Conservation (phyloP, 2,797 vertebrate species). For the Melanitta fusca region DNA sequence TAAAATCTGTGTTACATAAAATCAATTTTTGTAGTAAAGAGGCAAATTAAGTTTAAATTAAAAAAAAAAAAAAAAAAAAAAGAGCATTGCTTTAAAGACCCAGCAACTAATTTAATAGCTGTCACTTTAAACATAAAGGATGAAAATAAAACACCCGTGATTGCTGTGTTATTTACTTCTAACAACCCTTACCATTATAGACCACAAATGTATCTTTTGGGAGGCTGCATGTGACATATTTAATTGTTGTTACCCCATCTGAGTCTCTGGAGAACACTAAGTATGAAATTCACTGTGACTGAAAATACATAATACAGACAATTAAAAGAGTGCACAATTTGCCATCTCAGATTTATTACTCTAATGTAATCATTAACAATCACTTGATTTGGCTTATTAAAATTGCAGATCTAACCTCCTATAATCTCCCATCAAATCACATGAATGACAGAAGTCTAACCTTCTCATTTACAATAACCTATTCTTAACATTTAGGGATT, state of each 20-base stretch:
- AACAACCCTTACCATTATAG: background rate
- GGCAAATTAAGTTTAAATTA: conserved; percentile 35
- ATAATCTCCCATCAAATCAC: background rate
- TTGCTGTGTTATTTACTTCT: background rate
- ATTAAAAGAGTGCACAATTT: background rate
- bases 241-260: background rate
- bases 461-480: background rate
- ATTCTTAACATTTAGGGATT: background rate
- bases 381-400: background rate
- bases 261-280: background rate
- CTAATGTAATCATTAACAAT: background rate
- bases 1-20: background rate
- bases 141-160: background rate
- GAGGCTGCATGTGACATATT: background rate
- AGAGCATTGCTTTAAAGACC: background rate
- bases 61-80: background rate
- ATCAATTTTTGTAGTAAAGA: conserved; percentile 11
- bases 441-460: background rate
- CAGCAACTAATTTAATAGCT: background rate
- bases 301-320: background rate
- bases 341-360: background rate
- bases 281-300: background rate
- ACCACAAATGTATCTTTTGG: background rate
- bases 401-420: background rate
- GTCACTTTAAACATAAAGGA: background rate